Base-by-base conservation (phyloP, 2,797 vertebrate species). In the Schizothorax lantsangensis region DNA sequence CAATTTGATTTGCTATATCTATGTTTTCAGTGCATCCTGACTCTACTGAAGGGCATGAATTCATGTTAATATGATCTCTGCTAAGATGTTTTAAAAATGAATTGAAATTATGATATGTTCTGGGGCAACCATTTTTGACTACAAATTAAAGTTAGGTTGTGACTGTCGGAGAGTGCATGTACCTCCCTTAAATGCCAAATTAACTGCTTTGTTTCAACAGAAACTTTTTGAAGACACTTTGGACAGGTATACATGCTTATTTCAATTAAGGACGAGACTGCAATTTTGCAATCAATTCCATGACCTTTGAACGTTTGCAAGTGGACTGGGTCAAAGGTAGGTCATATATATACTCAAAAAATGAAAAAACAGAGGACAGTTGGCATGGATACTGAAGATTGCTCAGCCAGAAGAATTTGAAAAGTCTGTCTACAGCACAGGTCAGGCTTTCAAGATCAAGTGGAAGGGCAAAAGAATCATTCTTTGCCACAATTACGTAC, bases 11-110 rank as follows among this genome's bases (percentile, higher is more conserved):
- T 2, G 2, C 40, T 73, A n/a, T 21, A 23, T 45, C 23, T 45
- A 4, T 43, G 10, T 23, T 73, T 45, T 73, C 38, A 6, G 21
- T 45, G 21, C 5, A 1, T 45, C 38, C 71, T 73, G 71, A 43
- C 71, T 73, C 71, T 73, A 43, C 36, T 5, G 71, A 11, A 45
- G 40, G 17, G 21, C 40, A 23, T 73, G 71, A 14, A 73, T 59
- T 59, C 57, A 23, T 59, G 49, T 73, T 73, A 45, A 9, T 6
- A 21, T 75, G 47, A 33, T n/a, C 73, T 75, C 73, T 52, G 73
- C 26, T 75, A 49, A 75, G 73, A 33, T 52, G 47, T 69, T 73
- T 73, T 23, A 23, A 73, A 73, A 73, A 73, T 45, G 40, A 73
- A 73, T 73, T 47, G 19, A 73, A 73, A 73, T 19, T 47, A 73